phyloP scores from a whole-genome alignment of 2,113 vertebrate genomes.

The Leuciscus idus region DNA sequence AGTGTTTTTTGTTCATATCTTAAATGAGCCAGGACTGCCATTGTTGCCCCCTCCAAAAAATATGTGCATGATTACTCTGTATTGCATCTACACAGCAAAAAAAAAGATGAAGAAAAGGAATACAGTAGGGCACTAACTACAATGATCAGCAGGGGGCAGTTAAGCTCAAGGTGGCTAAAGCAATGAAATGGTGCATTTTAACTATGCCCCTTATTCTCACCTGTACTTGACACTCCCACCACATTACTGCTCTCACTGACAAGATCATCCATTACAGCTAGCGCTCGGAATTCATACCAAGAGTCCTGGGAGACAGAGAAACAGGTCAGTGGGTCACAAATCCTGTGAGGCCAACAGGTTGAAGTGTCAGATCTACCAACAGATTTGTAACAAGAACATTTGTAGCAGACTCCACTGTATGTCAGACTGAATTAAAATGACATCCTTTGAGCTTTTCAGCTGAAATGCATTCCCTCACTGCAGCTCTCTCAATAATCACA shows the following conservation, averaged over 20 bases:
- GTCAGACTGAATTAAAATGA: constrained; percentile 41
- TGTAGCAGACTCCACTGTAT: constrained; percentile 18
- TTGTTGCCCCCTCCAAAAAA: constrained; percentile 8
- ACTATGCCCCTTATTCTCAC: constrained; percentile 70
- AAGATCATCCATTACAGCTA: constrained; percentile 99
- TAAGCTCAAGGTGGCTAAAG: constrained; percentile 40
- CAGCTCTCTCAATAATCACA: background rate
- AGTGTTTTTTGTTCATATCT: background rate
- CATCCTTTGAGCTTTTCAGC: constrained; percentile 19
- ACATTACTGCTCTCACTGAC: constrained; percentile 99
- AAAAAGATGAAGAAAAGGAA: background rate
- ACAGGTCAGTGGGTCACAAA: constrained; percentile 39
- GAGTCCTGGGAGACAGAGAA: constrained; percentile 83
- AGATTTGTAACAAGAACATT: constrained; percentile 28
- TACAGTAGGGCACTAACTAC: constrained; percentile 10
- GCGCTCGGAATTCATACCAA: constrained; percentile 97
- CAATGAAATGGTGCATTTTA: constrained; percentile 47
- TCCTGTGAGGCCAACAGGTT: constrained; percentile 29
- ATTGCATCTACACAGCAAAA: constrained; percentile 26
- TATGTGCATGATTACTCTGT: background rate
- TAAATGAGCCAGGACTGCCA: background rate
- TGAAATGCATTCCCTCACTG: background rate
- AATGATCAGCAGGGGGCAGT: constrained; percentile 54
- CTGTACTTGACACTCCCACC: constrained; percentile 96
- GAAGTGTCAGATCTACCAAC: constrained; percentile 3